Evolutionary conservation across 2,797 vertebrate species (phyloP), one percentile per base, ranked within the genome.

Genomic region (Taeniopygia guttata): DNA sequence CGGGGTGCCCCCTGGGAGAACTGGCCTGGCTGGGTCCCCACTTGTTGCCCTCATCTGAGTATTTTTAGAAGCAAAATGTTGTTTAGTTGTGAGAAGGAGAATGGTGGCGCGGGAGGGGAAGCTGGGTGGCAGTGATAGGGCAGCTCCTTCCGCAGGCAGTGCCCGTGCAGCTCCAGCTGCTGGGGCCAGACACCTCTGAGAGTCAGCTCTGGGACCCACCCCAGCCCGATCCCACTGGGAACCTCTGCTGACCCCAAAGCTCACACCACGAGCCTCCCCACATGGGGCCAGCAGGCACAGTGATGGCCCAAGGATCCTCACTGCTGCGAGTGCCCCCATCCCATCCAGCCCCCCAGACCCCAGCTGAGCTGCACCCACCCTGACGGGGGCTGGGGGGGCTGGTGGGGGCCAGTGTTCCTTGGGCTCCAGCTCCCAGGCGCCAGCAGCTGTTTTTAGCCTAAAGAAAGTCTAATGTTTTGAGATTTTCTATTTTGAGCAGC

Each of bases 401-500:
- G 62, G 30, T 2, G 0, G 64, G 49, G 78, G n/a, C 45, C 29
- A 11, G n/a, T n/a, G 54, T 92, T 90, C 93, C 85, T 81, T 42
- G 43, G 42, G 76, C 62, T 94, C 54, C 81, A 92, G 82, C 92
- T 96, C 94, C 88, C 95, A 93, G 94, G 91, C 92, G 27, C 94
- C 38, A 3, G 93, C 0, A 10, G 82, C 86, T 96, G 94, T 96
- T 97, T 96, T 96, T 96, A 97, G 96, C 92, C 3, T 2, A 93
- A 93, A 93, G 84, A 94, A 95, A 94, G 67, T 95, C 84, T 27
- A 18, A 49, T 95, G 95, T 94, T 96, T 96, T 92, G 94, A 96
- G 89, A 87, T 94, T 96, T 96, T 97, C 96, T 97, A 96, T 96
- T 97, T 96, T 97, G 84, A 93, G 96, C 72, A 18, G 51, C 46